Base-by-base conservation (phyloP, 2,888 invertebrate species). In the Metalampra italica region DNA sequence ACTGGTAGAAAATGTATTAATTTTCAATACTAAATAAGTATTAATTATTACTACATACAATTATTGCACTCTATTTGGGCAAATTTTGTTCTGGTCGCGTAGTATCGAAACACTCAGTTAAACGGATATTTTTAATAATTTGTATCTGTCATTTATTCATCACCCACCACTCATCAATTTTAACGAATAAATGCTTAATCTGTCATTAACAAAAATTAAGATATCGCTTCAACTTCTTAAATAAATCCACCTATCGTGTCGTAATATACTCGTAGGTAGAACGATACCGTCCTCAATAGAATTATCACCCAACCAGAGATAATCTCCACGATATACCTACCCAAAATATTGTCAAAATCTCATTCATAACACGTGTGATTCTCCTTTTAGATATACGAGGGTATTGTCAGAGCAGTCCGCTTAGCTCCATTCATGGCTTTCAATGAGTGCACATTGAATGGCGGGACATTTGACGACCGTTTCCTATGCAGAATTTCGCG, bases 401-500 rank as follows among this genome's bases (percentile, higher is more conserved):
- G 66, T 70, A 80, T 87, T 87, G 80, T 85, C 68, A 67, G 56
- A 55, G 59, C 53, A 56, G 60, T 55, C 64, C 68, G 74, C 70
- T 72, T 69, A 72, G 66, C 60, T 57, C 71, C 72, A 83, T 85
- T 85, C 78, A 82, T n/a, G 7, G 36, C 50, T 56, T 75, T 79
- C 73, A 78, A 63, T 56, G 51, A 50, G 44, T 22, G 38, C 29
- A 34, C 57, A 64, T 69, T 79, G 71, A 79, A 78, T 71, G 64
- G 66, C 57, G 56, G 73, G 75, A 82, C 76, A 81, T 82, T 78
- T 74, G 82, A 79, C 73, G 82, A 80, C 76, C 77, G 78, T 73
- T 87, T 85, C 88, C 89, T 88, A 89, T 85, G 87, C 87, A 84
- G 86, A 86, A 86, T 83, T 68, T 75, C 69, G 63, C 71, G 68